These are phyloP conservation scores for Dolichomitus sp. DNA, from an alignment of 2,888 invertebrate species.

Conservation along the genomic window DNA sequence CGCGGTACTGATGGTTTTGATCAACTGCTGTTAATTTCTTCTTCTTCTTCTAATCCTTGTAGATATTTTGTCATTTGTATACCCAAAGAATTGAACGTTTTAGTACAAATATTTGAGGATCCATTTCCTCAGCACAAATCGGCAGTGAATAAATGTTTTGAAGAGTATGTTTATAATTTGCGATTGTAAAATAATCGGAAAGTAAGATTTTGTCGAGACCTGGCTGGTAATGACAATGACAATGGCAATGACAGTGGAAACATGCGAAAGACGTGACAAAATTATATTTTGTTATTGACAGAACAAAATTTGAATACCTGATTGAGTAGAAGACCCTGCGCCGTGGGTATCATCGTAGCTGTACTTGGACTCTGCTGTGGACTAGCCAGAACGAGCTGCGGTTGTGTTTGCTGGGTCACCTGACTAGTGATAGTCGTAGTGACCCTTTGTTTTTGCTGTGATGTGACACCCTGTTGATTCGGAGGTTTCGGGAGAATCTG, in stretches of 20 bases:
- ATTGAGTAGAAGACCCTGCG: conserved; percentile 85
- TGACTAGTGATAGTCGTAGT: conserved; percentile 85
- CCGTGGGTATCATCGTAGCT: conserved; percentile 85
- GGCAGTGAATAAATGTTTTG: background rate
- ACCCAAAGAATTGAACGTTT: background rate
- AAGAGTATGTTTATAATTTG: background rate
- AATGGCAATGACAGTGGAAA: conserved; percentile 20
- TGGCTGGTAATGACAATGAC: conserved; percentile 1
- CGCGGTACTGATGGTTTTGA: background rate
- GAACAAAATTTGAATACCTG: conserved; percentile 78
- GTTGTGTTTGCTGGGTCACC: conserved; percentile 85
- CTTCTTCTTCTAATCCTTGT: background rate
- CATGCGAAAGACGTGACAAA: conserved; percentile 3
- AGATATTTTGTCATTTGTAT: background rate
- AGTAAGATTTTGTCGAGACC: background rate
- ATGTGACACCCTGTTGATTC: conserved; percentile 81
- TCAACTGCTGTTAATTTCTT: background rate
- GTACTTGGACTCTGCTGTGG: conserved; percentile 84
- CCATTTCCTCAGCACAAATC: background rate
- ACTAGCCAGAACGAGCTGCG: conserved; percentile 85
- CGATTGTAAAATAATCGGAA: background rate
- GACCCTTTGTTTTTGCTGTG: conserved; percentile 83
- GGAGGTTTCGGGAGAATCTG: conserved; percentile 89
- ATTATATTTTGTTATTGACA: conserved; percentile 1
- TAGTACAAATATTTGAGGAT: background rate